Evolutionary conservation across 2,888 invertebrate species (phyloP), one percentile per base, ranked within the genome.

Genomic region (Norana najaformis): DNA sequence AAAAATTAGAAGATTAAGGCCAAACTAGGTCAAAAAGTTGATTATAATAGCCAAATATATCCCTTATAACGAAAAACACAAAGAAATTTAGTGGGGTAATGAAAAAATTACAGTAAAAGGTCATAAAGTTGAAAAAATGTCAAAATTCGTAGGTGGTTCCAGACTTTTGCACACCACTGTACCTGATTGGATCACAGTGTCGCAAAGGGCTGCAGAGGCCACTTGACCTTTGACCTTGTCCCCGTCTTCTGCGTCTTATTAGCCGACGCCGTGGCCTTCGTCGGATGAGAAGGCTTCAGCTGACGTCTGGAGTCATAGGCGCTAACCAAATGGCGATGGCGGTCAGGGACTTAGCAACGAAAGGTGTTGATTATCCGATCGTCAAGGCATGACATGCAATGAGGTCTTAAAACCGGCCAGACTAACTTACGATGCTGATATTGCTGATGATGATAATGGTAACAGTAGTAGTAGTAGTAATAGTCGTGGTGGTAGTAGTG

Each of bases 401-500:
- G 69, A 8, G 69, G 30, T n/a, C 30, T 34, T 37, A 6, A 41
- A 23, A 23, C 4, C 11, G 34, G 88, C 34, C 34, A 6, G 41
- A 30, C 41, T 41, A 41, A 13, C 34, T 34, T 16, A 47, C 23
- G 47, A 47, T 69, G 23, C 20, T 23, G 23, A 0, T 69, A n/a
- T 1, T 69, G 88, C 3, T 30, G 88, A 30, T 88, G 82, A n/a
- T 20, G n/a, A 34, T 6, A 23, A 1, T 23, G n/a, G 41, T 13
- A 20, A 23, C 23, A 18, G 85, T 83, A 83, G 30, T n/a, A n/a
- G 83, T 37, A 13, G 82, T 30, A 89, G 36, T 83, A 8, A 30
- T 88, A 18, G 20, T 83, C 8, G 20, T 96, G 95, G 85, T 23
- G 34, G 11, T 39, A 38, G 38, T 39, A 30, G 11, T 23, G 18